Evolutionary conservation across 1,140 invertebrate species (phyloP).

Genomic region (Saccostrea echinata): DNA sequence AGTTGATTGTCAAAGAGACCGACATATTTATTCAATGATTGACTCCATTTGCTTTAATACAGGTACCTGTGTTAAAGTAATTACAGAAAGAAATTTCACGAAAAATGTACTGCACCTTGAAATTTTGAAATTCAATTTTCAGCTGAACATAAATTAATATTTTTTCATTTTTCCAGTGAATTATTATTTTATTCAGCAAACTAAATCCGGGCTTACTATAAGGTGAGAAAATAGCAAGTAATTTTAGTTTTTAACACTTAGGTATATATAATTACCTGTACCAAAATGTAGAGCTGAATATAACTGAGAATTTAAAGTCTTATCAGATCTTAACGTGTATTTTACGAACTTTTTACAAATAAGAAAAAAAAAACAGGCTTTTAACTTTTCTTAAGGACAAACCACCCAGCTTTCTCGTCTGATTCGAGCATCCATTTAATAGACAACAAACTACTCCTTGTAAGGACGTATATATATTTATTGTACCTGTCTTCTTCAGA

Average conservation of each 20-base stretch:
- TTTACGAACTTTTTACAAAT: neutral
- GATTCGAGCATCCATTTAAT: neutral
- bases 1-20: neutral
- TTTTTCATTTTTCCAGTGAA: no score
- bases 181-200: no score
- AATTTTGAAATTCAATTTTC: no score
- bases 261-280: no score
- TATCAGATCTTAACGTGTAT: neutral
- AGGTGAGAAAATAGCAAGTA: no score
- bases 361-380: slow-evolving; percentile 9
- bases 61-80: neutral
- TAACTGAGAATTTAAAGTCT: neutral
- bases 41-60: neutral
- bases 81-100: neutral
- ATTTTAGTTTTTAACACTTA: no score
- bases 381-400: neutral
- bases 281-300: neutral
- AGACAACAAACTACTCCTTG: neutral
- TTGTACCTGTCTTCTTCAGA: neutral
- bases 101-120: neutral
- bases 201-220: no score
- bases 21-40: neutral
- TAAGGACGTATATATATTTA: neutral
- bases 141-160: no score
- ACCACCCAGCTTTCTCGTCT: neutral